These are phyloP conservation scores for Drosophila dives DNA, from an alignment of 2,888 invertebrate species.

Conservation along the genomic window DNA sequence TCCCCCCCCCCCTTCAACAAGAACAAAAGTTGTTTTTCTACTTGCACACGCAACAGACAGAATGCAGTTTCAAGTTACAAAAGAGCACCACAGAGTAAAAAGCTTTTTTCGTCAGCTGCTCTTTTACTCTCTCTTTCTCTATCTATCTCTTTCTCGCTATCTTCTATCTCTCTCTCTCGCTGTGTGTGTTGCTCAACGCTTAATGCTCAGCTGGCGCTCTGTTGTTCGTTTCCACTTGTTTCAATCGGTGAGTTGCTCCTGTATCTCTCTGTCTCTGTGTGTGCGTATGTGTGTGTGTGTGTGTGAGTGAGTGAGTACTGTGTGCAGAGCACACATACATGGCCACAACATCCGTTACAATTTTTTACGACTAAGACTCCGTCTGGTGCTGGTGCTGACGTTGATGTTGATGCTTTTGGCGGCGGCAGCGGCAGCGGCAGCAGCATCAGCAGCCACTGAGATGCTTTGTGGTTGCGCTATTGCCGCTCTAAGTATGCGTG, in stretches of 20 bases:
- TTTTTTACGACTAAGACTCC: conserved; percentile 74
- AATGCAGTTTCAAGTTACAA: conserved; percentile 67
- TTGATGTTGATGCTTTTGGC: conserved; percentile 74
- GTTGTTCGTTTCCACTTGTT: conserved; percentile 75
- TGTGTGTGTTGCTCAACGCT: conserved; percentile 1
- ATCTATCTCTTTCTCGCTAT: conserved; percentile 5
- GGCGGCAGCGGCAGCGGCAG: conserved; percentile 48
- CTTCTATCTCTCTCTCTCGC: conserved; percentile 17
- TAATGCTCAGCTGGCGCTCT: conserved; percentile 31
- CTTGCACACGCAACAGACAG: conserved; percentile 54
- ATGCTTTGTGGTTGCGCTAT: conserved; percentile 63
- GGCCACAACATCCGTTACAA: conserved; percentile 80
- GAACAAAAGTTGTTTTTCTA: conserved; percentile 13
- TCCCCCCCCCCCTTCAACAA: not conserved
- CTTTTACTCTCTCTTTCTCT: conserved; percentile 1
- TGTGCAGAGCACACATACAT: conserved; percentile 56
- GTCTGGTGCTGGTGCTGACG: conserved; percentile 61
- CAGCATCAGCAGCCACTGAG: conserved; percentile 45
- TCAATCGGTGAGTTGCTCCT: conserved; percentile 35
- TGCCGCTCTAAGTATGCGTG: conserved; percentile 42
- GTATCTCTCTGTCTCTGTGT: not conserved
- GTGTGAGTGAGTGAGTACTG: conserved; percentile 25
- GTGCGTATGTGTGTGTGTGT: conserved; percentile 8
- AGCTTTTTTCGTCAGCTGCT: conserved; percentile 51
- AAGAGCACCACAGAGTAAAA: conserved; percentile 56